Evolutionary conservation across 2,888 invertebrate species (phyloP).

Genomic region (Nemotelus nigrinus): DNA sequence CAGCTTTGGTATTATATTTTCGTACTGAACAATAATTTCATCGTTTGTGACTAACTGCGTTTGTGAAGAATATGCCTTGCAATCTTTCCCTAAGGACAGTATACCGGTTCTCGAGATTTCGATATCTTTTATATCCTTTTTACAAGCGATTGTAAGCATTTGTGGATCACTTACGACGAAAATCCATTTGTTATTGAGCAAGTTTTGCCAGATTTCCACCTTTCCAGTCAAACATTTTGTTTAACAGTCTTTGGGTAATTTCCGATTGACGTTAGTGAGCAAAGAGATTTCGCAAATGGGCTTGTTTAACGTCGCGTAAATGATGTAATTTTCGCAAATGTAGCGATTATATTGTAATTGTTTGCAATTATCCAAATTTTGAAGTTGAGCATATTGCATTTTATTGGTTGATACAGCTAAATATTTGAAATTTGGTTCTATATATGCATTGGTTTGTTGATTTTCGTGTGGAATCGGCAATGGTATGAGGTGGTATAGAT

Average conservation of each 20-base stretch:
- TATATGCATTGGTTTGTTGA: constrained; percentile 20
- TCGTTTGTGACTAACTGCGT: background rate
- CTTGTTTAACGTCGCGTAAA: background rate
- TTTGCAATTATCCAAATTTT: background rate
- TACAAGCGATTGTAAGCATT: background rate
- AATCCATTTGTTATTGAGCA: constrained; percentile 2
- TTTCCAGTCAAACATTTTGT: background rate
- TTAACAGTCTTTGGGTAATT: background rate
- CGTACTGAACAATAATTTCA: background rate
- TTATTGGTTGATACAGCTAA: constrained; percentile 11
- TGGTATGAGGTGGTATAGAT: background rate
- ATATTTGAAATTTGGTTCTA: constrained; percentile 22
- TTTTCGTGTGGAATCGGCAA: constrained; percentile 13
- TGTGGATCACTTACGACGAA: background rate
- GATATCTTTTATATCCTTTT: background rate
- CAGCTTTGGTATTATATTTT: background rate
- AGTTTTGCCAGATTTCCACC: background rate
- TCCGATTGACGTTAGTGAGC: background rate
- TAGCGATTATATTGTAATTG: background rate
- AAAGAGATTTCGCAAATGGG: background rate
- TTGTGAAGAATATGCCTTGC: too few relatives aligned
- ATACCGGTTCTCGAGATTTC: background rate
- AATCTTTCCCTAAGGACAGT: background rate
- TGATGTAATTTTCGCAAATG: constrained; percentile 27
- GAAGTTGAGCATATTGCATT: constrained; percentile 14